Percentiles rank a stretch among this genome's conserved stretches.
Conservation (phyloP, 2,888 invertebrate genomes). For the Drosophila silvestris region DNA sequence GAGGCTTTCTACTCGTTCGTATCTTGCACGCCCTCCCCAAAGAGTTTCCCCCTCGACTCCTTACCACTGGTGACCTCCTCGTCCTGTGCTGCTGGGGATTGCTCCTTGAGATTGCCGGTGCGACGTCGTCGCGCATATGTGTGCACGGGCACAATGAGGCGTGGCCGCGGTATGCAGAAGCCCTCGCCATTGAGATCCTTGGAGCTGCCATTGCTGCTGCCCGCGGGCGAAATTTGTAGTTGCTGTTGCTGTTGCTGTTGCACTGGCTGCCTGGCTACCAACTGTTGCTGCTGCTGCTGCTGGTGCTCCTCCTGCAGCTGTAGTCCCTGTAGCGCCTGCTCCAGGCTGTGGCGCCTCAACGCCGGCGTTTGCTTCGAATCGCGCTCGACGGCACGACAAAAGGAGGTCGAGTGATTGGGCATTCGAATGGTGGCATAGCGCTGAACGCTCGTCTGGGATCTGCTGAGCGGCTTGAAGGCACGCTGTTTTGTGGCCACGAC, state of each 20-base stretch:
- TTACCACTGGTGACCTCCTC: constrained; percentile 62
- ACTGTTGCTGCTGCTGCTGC: neutral
- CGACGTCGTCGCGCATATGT: constrained; percentile 93
- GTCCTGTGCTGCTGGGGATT: constrained; percentile 52
- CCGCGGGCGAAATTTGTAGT: constrained; percentile 60
- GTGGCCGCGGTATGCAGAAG: constrained; percentile 93
- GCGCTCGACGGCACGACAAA: constrained; percentile 41
- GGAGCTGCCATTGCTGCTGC: constrained; percentile 73
- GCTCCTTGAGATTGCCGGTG: constrained; percentile 89
- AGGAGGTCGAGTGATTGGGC: constrained; percentile 80
- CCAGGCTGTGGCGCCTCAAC: constrained; percentile 45
- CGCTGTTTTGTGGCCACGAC: constrained; percentile 31
- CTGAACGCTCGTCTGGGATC: constrained; percentile 65
- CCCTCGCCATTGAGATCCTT: constrained; percentile 86
- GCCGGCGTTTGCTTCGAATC: constrained; percentile 13
- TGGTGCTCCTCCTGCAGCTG: constrained; percentile 38
- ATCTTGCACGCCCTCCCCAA: neutral
- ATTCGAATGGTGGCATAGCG: constrained; percentile 67
- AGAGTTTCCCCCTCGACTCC: neutral
- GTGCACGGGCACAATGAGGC: constrained; percentile 94
- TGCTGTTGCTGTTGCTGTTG: constrained; percentile 6
- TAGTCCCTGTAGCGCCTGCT: constrained; percentile 49
- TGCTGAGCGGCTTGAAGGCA: constrained; percentile 50
- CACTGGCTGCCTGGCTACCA: constrained; percentile 11
- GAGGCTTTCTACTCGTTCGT: too few species aligned